Base-by-base conservation (phyloP, 2,888 invertebrate genomes). In the Caenorhabditis imperialis region DNA sequence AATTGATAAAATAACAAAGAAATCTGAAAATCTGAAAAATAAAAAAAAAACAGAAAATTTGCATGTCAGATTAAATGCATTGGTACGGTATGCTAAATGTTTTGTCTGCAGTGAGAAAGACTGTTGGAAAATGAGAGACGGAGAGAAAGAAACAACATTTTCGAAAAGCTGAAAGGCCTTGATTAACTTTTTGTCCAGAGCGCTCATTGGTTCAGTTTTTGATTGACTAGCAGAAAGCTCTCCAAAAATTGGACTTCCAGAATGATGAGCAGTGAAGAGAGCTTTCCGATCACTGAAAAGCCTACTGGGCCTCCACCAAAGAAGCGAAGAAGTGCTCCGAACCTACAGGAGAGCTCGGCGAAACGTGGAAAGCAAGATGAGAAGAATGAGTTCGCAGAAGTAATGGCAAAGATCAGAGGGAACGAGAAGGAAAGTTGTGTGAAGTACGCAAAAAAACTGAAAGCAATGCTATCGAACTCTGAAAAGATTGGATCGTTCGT, bases 381-480 rank as follows among this genome's bases (percentile, higher is more conserved):
- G 16, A 38, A 44, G 14, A 60, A 73, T 45, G 65, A 60, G 16
- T 60, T 65, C 25, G 60, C 40, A 12, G 54, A 65, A 8, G 40
- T 60, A 25, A 44, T 73, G 54, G 14, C 2, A 12, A 60, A 65
- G 16, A 20, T 63, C 3, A 51, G 33, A 38, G 58, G 47, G 14
- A 25, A 53, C 3, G 67, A 61, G 20, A 61, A 42, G 16, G 74
- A 61, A 7, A 7, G 38, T 25, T 60, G 67, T 4, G 22, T 44
- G 47, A 67, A 74, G 42, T 44, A 16, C 5, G 67, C 48, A 14
- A 67, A 50, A 45, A 42, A 47, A 18, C n/a, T 74, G 47, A 74
- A 74, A 22, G 16, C 30, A 16, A 50, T 62, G 45, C 40, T 74
- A 20, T 20, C 73, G 25, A 58, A 67, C 30, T 47, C 27, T n/a